Base-by-base conservation (phyloP, 2,888 invertebrate species). In the Gerris lacustris region DNA sequence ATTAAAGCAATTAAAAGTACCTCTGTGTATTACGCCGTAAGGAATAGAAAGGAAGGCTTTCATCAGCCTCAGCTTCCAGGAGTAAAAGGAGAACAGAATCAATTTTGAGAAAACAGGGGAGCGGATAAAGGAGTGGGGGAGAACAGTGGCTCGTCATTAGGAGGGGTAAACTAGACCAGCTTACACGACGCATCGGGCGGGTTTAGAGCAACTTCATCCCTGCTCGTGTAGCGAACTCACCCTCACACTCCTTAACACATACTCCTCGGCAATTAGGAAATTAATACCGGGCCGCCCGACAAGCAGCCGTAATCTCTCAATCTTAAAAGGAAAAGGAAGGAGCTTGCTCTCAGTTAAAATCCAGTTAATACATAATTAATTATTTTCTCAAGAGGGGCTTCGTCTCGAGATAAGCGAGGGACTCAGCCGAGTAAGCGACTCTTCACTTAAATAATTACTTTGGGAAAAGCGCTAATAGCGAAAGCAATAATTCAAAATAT, bases 341-440 rank as follows among this genome's bases (percentile, higher is more conserved):
- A 9, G 15, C 15, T 15, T 55, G 15, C 55, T 15, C 31, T 31
- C 31, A 31, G 31, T 11, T 55, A 55, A 55, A 55, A 55, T 55
- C 15, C 55, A 55, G 55, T 55, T 55, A 55, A 55, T 55, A 55
- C 55, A 55, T 55, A 55, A 55, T 55, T 55, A 55, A 55, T 55
- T 55, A 55, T 55, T 55, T 55, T 55, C 55, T 55, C 55, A 31
- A 31, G 31, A 31, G 31, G 31, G 31, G 31, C 31, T 31, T 31
- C 31, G 31, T 31, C 31, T 31, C 31, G 31, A 31, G 31, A 31
- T 31, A 31, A 31, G 31, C 31, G 31, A 31, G 4, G 31, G 31
- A 31, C 31, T 31, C 31, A 4, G 31, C 31, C 2, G 4, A 31
- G 31, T 31, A 31, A 31, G 31, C 31, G 31, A 31, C 2, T 31